phyloP scores from a whole-genome alignment of 2,888 invertebrate genomes.

The Cynaeus angustus region DNA sequence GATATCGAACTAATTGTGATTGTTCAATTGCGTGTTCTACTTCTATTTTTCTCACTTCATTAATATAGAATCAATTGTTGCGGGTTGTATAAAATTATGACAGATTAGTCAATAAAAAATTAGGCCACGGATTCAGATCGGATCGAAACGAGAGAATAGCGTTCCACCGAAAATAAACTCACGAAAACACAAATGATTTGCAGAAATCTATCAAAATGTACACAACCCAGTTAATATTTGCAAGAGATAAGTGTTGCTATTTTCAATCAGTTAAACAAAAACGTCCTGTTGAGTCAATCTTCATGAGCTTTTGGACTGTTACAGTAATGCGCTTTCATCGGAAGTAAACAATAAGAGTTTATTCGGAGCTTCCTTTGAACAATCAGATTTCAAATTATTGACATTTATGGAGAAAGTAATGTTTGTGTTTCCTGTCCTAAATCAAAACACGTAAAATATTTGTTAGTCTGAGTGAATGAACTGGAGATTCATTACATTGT shows the following conservation, averaged over 20 bases:
- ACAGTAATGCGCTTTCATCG: constrained; percentile 11
- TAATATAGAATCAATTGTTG: too few species aligned
- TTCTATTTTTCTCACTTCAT: too few species aligned
- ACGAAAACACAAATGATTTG: neutral
- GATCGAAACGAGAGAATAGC: neutral
- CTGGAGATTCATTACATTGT: constrained; percentile 28
- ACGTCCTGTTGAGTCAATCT: neutral
- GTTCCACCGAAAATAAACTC: neutral
- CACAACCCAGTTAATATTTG: constrained; percentile 2
- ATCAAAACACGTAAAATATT: constrained; percentile 8
- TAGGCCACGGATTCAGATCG: neutral
- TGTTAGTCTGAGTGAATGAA: constrained; percentile 41
- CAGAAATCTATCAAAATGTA: neutral
- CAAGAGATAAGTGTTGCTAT: neutral
- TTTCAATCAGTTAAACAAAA: neutral
- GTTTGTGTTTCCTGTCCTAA: constrained; percentile 7
- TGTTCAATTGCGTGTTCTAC: too few species aligned
- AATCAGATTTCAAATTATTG: constrained; percentile 10
- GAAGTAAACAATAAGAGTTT: constrained; percentile 7
- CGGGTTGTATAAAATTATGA: neutral
- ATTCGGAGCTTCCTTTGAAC: constrained; percentile 4
- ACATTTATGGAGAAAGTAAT: constrained; percentile 29
- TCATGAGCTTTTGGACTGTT: constrained; percentile 7
- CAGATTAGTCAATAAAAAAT: neutral
- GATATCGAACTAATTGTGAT: too few species aligned